phyloP scores from a whole-genome alignment of 2,113 vertebrate species.

The Gadus chalcogrammus region DNA sequence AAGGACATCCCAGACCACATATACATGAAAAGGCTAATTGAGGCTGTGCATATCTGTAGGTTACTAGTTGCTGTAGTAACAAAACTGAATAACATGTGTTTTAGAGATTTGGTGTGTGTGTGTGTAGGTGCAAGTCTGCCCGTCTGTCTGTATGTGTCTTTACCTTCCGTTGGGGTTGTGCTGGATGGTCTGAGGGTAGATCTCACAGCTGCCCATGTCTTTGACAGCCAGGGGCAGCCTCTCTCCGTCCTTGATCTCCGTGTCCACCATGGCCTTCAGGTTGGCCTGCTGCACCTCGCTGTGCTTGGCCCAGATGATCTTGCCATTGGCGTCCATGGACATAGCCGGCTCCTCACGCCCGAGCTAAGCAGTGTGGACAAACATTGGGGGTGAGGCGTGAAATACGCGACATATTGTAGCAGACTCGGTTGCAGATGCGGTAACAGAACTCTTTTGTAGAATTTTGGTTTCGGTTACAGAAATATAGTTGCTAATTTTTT shows the following conservation, averaged over 20 bases:
- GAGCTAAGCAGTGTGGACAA: constrained; percentile 69
- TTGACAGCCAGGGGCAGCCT: constrained; percentile 94
- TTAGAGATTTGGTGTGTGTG: no score
- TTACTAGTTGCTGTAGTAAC: background rate
- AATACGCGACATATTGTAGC: no score
- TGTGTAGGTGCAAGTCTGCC: background rate
- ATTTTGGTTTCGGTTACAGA: no score
- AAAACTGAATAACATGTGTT: background rate
- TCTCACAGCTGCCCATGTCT: constrained; percentile 99
- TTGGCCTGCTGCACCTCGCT: constrained; percentile 98
- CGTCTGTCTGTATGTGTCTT: background rate
- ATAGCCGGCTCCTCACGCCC: constrained; percentile 97
- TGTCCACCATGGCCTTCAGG: constrained; percentile 98
- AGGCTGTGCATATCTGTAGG: no score
- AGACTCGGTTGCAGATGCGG: no score
- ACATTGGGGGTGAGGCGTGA: no score
- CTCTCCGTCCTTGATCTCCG: constrained; percentile 97
- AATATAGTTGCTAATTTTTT: no score
- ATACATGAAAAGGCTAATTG: no score
- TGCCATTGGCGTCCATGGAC: constrained; percentile 98
- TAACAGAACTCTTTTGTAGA: no score
- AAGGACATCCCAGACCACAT: no score
- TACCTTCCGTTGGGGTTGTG: constrained; percentile 98
- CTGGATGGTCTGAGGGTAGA: constrained; percentile 98
- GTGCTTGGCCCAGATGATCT: constrained; percentile 99